Evolutionary conservation across 2,797 vertebrate genomes (phyloP).

Genomic region (Coccyzus lansbergi): DNA sequence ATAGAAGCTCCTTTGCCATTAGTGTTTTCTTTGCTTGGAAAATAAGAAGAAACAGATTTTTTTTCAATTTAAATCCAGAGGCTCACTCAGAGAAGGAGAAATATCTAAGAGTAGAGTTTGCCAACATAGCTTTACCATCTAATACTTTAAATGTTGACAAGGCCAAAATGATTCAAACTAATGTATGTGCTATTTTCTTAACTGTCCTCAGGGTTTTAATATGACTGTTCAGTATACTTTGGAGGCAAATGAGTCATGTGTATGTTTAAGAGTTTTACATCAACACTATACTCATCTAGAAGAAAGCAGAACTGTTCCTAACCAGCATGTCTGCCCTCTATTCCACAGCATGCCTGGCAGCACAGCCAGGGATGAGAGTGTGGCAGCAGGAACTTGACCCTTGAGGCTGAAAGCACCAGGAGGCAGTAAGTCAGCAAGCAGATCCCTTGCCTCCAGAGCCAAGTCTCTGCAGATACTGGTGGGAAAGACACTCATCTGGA

Average conservation of each 20-base stretch:
- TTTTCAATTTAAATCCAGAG: neutral
- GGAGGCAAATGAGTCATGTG: neutral
- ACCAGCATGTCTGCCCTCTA: neutral
- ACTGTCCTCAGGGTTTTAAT: neutral
- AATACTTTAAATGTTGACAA: neutral
- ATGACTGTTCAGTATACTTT: neutral
- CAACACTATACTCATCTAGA: neutral
- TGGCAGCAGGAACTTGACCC: neutral
- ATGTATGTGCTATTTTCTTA: neutral
- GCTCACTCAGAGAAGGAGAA: neutral
- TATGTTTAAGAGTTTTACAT: neutral
- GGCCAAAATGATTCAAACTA: neutral
- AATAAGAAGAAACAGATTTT: neutral
- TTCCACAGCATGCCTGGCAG: neutral
- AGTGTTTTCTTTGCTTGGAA: neutral
- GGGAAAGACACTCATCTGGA: constrained; percentile 40
- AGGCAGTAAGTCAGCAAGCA: neutral
- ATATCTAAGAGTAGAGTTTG: neutral
- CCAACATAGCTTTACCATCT: neutral
- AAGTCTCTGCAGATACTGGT: constrained; percentile 33
- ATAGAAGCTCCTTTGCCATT: neutral
- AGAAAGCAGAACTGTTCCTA: constrained; percentile 17
- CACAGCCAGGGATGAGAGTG: neutral
- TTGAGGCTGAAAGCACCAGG: neutral
- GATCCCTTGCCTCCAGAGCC: neutral